Conservation (phyloP, 2,113 vertebrate genomes). For the Glaucidium brasilianum region DNA sequence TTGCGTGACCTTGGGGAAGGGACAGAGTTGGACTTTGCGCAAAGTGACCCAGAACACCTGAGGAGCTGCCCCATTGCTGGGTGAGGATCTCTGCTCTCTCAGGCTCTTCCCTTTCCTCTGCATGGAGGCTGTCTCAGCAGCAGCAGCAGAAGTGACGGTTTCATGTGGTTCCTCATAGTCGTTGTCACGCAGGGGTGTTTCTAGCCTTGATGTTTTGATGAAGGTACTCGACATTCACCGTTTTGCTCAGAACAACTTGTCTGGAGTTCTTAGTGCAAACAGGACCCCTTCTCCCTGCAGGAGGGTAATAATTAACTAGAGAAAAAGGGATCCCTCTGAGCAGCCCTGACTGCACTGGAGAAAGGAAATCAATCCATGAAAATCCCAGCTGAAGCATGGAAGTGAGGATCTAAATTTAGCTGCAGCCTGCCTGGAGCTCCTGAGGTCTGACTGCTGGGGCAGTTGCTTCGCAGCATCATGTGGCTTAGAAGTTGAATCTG, state of each 20-base stretch:
- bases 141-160: background rate
- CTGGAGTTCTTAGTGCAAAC: background rate
- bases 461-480: background rate
- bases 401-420: background rate
- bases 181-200: background rate
- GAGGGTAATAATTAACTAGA: background rate
- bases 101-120: background rate
- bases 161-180: background rate
- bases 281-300: background rate
- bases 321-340: slow-evolving; percentile 13
- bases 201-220: background rate
- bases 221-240: background rate
- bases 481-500: background rate
- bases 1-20: background rate
- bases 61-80: background rate
- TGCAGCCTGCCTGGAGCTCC: background rate
- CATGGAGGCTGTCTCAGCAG: background rate
- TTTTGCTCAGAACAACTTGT: background rate
- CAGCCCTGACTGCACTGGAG: background rate
- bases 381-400: background rate
- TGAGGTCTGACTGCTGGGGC: background rate
- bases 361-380: background rate
- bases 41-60: background rate
- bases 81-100: background rate
- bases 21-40: background rate